phyloP scores from a whole-genome alignment of 1,140 invertebrate species.

The Araneus ventricosus region DNA sequence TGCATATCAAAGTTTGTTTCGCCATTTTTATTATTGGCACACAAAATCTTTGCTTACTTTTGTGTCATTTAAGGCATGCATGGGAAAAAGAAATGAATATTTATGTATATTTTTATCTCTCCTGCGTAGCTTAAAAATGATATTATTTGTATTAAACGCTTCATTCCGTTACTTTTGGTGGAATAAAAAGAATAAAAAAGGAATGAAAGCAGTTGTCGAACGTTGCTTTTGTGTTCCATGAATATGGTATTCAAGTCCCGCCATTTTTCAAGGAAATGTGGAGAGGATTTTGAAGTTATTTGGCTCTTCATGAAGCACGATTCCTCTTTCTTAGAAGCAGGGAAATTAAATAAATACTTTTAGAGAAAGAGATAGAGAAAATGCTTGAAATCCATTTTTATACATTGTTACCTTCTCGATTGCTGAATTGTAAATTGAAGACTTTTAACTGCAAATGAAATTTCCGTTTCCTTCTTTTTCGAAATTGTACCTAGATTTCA shows the following conservation, averaged over 20 bases:
- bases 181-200: neutral
- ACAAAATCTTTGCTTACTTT: too few relatives aligned
- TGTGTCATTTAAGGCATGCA: too few relatives aligned
- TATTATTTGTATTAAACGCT: neutral
- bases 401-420: neutral
- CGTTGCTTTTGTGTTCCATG: neutral
- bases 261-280: neutral
- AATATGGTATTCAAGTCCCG: neutral
- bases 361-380: neutral
- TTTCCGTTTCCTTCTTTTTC: neutral
- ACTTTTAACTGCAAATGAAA: neutral
- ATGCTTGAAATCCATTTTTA: neutral
- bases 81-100: too few relatives aligned
- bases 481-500: too few relatives aligned
- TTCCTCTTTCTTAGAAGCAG: neutral
- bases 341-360: conserved; percentile 1
- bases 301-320: neutral
- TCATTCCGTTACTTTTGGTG: neutral
- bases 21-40: too few relatives aligned
- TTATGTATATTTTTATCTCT: too few relatives aligned
- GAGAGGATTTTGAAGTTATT: neutral
- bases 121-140: too few relatives aligned
- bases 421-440: neutral
- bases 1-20: too few relatives aligned
- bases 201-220: conserved; percentile 1